Conservation (phyloP, 2,888 invertebrate species). For the Drosophila sordidapex region DNA sequence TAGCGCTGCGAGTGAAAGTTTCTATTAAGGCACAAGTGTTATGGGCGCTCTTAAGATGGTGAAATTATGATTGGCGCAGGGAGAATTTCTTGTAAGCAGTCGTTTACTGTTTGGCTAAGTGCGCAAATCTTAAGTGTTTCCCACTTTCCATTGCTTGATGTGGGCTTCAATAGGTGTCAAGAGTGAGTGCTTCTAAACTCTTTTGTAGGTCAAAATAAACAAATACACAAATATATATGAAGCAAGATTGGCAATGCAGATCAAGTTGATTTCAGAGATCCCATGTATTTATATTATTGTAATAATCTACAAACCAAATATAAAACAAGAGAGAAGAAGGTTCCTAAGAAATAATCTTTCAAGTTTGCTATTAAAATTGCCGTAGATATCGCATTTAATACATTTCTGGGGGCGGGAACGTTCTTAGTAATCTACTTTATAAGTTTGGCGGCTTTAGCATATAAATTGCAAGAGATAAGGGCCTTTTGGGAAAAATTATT, state of each 20-base stretch:
- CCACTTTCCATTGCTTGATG: background rate
- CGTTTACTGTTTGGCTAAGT: constrained; percentile 20
- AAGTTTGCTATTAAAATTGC: background rate
- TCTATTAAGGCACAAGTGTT: constrained; percentile 49
- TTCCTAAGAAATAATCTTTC: rapidly evolving
- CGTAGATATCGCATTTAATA: background rate
- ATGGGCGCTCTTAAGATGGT: constrained; percentile 56
- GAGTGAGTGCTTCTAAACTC: background rate
- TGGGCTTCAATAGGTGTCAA: background rate
- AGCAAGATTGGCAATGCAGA: background rate
- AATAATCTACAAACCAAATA: background rate
- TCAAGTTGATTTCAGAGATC: background rate
- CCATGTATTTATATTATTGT: background rate
- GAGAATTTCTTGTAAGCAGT: constrained; percentile 21
- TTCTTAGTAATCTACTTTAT: background rate
- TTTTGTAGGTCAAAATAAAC: background rate
- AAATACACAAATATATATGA: background rate
- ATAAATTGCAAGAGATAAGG: background rate
- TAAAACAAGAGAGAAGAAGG: background rate
- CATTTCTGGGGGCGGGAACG: background rate
- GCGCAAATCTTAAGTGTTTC: constrained; percentile 23
- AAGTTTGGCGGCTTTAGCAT: background rate
- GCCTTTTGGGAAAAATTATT: no score
- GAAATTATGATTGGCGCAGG: constrained; percentile 62
- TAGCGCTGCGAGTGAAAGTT: constrained; percentile 63